Evolutionary conservation across 2,113 vertebrate genomes (phyloP), one percentile per base, ranked within the genome.

Genomic region (Prunella himalayana): DNA sequence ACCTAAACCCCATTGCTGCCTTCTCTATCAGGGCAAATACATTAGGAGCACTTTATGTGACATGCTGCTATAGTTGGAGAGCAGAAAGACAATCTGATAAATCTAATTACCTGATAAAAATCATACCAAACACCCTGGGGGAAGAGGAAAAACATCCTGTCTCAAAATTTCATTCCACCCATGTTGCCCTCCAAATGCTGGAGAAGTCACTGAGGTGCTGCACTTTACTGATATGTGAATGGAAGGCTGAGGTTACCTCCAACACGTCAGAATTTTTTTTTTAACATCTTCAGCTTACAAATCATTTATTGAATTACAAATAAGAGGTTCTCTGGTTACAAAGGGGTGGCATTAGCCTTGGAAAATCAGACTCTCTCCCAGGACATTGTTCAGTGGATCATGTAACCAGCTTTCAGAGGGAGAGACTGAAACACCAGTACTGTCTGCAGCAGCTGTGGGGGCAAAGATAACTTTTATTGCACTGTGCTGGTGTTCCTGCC

Each of bases 201-300:
- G 24, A 77, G 84, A 59, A 82, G 49, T 49, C 60, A 35, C 39
- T 78, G 80, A 68, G 60, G 22, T 59, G 68, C 77, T 65, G 71
- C 12, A 10, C 25, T 77, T 70, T 23, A 24, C 39, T 39, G 39
- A 31, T 0, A 53, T 3, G 37, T 0, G 3, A 65, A 42, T 1
- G 1, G 70, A 96, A 86, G 49, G 63, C 35, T 94, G 87, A 79
- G 15, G 54, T 95, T 76, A 77, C 54, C 30, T 59, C 61, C 70
- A 82, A n/a, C 50, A 18, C 0, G 0, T n/a, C 37, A 60, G 31
- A n/a, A 7, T 11, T 33, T 5, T 41, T 30, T 69, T 78, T 21
- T 8, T 5, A 91, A 65, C 73, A 59, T 54, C 75, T 91, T 50
- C 75, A 69, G 1, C 50, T 87, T 27, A 39, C 59, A 80, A 80